Conservation (phyloP, 2,797 vertebrate genomes). For the Manis javanica region DNA sequence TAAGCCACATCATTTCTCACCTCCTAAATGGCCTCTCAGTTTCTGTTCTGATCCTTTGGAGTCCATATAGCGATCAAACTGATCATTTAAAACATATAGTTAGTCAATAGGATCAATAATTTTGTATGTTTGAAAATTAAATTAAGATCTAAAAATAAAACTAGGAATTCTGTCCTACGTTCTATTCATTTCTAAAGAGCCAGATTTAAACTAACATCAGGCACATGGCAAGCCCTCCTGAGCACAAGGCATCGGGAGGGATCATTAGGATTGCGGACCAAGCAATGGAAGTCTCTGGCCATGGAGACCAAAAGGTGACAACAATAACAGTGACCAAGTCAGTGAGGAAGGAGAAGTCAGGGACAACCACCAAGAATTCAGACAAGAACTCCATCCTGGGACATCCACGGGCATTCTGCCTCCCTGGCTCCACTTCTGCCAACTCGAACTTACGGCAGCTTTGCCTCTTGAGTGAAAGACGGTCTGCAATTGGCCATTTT, state of each 20-base stretch:
- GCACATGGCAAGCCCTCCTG: neutral
- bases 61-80: neutral
- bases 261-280: neutral
- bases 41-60: neutral
- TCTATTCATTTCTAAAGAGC: conserved; percentile 20
- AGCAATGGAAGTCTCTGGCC: neutral
- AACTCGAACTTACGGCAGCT: neutral
- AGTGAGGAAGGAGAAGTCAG: neutral
- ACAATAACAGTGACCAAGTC: neutral
- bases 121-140: neutral
- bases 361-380: neutral
- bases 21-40: neutral
- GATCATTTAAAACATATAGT: neutral
- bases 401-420: neutral
- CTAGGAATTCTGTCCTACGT: neutral
- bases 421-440: neutral
- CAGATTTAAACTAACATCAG: neutral
- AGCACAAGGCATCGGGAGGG: neutral
- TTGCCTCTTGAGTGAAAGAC: neutral
- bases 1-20: neutral
- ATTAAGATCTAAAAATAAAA: conserved; percentile 20
- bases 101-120: neutral
- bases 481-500: neutral
- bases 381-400: neutral
- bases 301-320: neutral